Evolutionary conservation across 2,113 vertebrate genomes (phyloP).

Genomic region (Aleadryas rufinucha): DNA sequence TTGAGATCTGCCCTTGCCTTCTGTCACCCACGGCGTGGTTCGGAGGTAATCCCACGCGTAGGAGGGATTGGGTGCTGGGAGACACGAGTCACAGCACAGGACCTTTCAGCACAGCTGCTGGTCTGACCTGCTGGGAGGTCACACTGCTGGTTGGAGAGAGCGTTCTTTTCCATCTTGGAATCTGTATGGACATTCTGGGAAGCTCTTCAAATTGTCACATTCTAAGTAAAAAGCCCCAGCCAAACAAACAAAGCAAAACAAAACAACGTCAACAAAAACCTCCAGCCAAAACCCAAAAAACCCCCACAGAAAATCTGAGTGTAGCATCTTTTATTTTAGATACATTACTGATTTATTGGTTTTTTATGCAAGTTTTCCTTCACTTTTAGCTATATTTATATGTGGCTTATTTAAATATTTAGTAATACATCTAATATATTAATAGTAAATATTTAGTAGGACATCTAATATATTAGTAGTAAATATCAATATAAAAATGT

Average conservation of each 20-base stretch:
- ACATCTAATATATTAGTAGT: not conserved
- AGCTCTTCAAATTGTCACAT: not conserved
- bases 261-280: not conserved
- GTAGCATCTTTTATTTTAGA: not conserved
- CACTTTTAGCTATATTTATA: not conserved
- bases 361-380: not conserved
- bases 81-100: not conserved
- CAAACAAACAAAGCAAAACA: not conserved
- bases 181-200: not conserved
- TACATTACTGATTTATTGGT: not conserved
- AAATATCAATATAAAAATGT: not conserved
- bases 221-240: not conserved
- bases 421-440: not conserved
- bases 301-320: not conserved
- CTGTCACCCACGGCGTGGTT: rapidly evolving
- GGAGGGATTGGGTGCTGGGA: not conserved
- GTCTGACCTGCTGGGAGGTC: not conserved
- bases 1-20: not conserved
- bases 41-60: rapidly evolving
- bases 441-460: not conserved
- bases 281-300: not conserved
- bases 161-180: not conserved
- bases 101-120: not conserved
- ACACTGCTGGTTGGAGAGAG: rapidly evolving
- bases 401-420: not conserved